Evolutionary conservation across 2,113 vertebrate genomes (phyloP), one percentile per base, ranked within the genome.

Genomic region (Siniperca knerii): DNA sequence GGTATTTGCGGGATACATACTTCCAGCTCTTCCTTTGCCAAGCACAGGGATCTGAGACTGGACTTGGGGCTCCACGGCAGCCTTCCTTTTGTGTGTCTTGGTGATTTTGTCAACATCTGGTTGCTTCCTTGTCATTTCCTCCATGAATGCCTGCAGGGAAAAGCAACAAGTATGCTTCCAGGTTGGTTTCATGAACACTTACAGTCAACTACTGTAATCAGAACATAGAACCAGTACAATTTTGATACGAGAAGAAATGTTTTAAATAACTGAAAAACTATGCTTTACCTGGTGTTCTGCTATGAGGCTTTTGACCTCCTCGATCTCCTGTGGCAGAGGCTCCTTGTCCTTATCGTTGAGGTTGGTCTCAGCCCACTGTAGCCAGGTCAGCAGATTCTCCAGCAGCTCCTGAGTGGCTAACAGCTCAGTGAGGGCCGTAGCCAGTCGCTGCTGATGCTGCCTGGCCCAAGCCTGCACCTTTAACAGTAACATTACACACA

Each of bases 51-150:
- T 99, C 73, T 99, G 98, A 83, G 98, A 99, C 44, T 98, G 97
- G 82, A 87, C 76, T 1, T 81, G 88, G 13, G 91, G 84, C 64
- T 94, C 94, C 12, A 46, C 84, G 6, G 88, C 91, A 52, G 95
- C 89, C 85, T 98, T 99, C 92, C 98, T 96, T 93, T 99, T 99
- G 91, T 99, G 97, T 58, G 97, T 99, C 95, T 99, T 99, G 75
- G 98, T 99, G 84, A 99, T 97, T 95, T 97, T 99, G 94, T 99
- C 98, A 88, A 99, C 98, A 90, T 99, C 98, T 83, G 98, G 98
- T 86, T 99, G 98, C 90, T 99, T 99, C 95, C 98, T 97, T 87
- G 98, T 99, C 98, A 99, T 99, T 97, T 99, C 98, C 90, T 99
- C 98, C 98, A 99, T 98, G 90, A 99, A 99, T 0, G 89, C 95